Base-by-base conservation (phyloP, 2,113 vertebrate genomes). In the Zingel zingel region DNA sequence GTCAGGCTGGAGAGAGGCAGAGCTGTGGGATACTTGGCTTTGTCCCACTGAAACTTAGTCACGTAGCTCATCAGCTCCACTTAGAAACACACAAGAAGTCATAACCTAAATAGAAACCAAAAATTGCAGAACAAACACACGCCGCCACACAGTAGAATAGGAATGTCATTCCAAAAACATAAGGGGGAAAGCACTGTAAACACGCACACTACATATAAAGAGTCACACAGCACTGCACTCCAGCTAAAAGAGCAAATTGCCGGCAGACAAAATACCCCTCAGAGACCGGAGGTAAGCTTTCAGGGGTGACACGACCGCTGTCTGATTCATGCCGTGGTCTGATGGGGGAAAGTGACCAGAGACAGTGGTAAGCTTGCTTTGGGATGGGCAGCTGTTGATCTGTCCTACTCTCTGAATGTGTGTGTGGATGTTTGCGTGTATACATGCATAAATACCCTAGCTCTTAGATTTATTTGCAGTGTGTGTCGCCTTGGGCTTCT, bases 41-140 rank as follows among this genome's bases (percentile, higher is more conserved):
- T 97, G 96, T 99, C 97, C 98, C 98, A 99, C 76, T 99, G 97
- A 89, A 99, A 99, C 66, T 90, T 96, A 59, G 96, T 97, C 93
- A 98, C 88, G 4, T 97, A 97, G 86, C 94, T 96, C 51, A 96
- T 92, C 78, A 98, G 85, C 81, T 99, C 97, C 85, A 96, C 98
- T 99, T 93, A 89, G 67, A 92, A 61, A 85, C 48, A 83, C 15
- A 66, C 15, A 25, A 19, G 0, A 36, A 19, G 30, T 48, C 10
- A 27, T 18, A 45, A 36, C 18, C 12, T 36, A 5, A 48, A 54
- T 39, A 50, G 12, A 75, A 53, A 53, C 15, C 3, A 5, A n/a
- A n/a, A 11, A 18, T 10, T 48, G 13, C 3, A 53, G 12, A 61
- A 1, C 0, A 67, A 74, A n/a, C 36, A 33, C 58, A 69, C 47